Conservation (phyloP, 2,888 invertebrate species). For the Cerceris ruficornis region DNA sequence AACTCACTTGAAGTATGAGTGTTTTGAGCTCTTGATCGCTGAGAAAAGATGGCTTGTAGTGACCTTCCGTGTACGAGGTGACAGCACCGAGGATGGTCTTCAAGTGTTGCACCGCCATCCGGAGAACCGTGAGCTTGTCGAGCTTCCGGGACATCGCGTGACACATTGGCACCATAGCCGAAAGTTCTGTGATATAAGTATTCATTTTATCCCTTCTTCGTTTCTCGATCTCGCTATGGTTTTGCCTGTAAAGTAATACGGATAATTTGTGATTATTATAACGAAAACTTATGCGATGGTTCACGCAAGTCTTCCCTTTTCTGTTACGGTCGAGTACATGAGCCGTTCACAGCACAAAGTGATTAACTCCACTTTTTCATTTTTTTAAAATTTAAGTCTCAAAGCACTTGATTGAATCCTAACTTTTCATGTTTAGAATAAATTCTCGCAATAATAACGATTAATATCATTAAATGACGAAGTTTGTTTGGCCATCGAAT, state of each 20-base stretch:
- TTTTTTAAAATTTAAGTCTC: too few relatives aligned
- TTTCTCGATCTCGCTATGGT: slow-evolving; percentile 98
- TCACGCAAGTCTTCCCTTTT: too few relatives aligned
- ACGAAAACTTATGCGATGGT: too few relatives aligned
- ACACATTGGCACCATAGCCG: slow-evolving; percentile 96
- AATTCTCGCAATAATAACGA: too few relatives aligned
- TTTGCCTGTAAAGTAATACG: slow-evolving; percentile 86
- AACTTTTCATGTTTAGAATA: too few relatives aligned
- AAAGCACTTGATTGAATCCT: too few relatives aligned
- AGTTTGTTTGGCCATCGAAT: too few relatives aligned
- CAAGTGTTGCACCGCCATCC: slow-evolving; percentile 97
- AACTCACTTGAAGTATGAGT: slow-evolving; percentile 88
- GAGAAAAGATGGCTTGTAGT: slow-evolving; percentile 91
- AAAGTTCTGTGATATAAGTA: slow-evolving; percentile 94
- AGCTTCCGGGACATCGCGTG: slow-evolving; percentile 95
- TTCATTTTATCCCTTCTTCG: slow-evolving; percentile 98
- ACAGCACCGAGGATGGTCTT: slow-evolving; percentile 89
- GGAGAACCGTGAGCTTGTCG: slow-evolving; percentile 93
- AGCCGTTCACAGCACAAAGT: too few relatives aligned
- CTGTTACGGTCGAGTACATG: too few relatives aligned
- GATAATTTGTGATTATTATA: neutral
- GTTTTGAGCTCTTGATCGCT: slow-evolving; percentile 94
- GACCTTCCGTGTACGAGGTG: slow-evolving; percentile 88
- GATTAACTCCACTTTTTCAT: too few relatives aligned
- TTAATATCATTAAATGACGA: too few relatives aligned